A percentile compares a stretch with the other conserved stretches of the same genome.
Conservation (phyloP, 2,888 invertebrate species). For the Hirtodrosophila histrioides region DNA sequence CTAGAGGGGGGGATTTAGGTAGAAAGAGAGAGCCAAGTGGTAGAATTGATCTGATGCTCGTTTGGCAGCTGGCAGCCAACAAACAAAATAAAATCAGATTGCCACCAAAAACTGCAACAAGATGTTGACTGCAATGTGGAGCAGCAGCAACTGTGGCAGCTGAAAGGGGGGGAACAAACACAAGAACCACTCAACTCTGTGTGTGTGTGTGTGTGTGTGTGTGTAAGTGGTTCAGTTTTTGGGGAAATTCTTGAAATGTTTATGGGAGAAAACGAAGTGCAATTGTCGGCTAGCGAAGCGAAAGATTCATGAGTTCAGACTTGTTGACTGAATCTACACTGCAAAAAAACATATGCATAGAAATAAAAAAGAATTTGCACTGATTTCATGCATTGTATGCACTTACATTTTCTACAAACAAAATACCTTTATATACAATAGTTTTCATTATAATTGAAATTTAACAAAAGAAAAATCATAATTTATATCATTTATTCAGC, state of each 20-base stretch:
- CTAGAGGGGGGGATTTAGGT: no score
- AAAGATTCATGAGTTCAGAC: conserved; percentile 28
- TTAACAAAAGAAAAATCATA: no score
- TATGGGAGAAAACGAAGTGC: conserved; percentile 41
- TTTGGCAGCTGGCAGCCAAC: conserved; percentile 49
- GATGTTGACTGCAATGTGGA: conserved; percentile 48
- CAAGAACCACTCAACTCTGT: conserved; percentile 24
- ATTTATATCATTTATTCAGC: no score
- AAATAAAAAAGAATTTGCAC: neutral
- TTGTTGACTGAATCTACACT: neutral
- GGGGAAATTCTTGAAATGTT: conserved; percentile 42
- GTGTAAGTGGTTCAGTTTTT: conserved; percentile 37
- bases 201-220: conserved; percentile 17
- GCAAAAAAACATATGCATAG: neutral
- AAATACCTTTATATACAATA: no score
- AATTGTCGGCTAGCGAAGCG: conserved; percentile 12
- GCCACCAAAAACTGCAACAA: conserved; percentile 61
- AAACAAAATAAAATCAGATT: conserved; percentile 45
- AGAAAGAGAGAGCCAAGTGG: conserved; percentile 8
- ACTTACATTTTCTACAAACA: no score
- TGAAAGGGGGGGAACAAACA: neutral
- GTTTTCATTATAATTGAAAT: no score
- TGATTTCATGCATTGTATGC: no score
- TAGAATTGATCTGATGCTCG: conserved; percentile 59
- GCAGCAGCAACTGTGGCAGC: conserved; percentile 24